Conservation (phyloP, 2,888 invertebrate genomes). For the Neelides folsomi region DNA sequence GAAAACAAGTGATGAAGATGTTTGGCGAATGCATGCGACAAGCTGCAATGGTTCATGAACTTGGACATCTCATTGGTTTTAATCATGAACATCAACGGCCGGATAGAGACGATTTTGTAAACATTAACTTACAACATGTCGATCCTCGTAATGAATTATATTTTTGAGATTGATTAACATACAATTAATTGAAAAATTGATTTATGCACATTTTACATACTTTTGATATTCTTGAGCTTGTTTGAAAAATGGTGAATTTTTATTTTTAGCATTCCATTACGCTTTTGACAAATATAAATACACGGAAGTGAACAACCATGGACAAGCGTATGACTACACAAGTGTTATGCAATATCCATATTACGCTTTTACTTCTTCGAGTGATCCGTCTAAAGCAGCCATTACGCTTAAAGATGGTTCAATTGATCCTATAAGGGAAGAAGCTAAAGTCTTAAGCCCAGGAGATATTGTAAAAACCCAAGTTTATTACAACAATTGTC, state of each 20-base stretch:
- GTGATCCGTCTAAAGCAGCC: not conserved
- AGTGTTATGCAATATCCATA: constrained; percentile 12
- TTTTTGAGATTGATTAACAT: not conserved
- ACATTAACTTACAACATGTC: constrained; percentile 3
- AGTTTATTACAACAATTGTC: constrained; percentile 4
- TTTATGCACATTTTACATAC: no score
- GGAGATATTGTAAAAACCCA: constrained; percentile 3
- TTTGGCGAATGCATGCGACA: constrained; percentile 9
- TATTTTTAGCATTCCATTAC: constrained; percentile 4
- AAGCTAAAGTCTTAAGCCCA: not conserved
- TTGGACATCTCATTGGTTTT: constrained; percentile 11
- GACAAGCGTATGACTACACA: constrained; percentile 8
- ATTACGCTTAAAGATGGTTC: constrained; percentile 6
- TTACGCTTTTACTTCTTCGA: constrained; percentile 4
- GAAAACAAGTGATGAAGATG: constrained; percentile 10
- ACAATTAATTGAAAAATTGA: not conserved
- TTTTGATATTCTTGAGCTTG: no score
- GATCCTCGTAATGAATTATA: not conserved
- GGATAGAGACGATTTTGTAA: constrained; percentile 7
- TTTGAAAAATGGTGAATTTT: not conserved
- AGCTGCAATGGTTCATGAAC: constrained; percentile 11
- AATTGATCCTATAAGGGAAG: constrained; percentile 2
- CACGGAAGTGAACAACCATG: not conserved
- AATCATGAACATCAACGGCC: constrained; percentile 11
- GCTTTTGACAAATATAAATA: constrained; percentile 4